phyloP scores from a whole-genome alignment of 2,888 invertebrate genomes.

The Aphrophora alni region DNA sequence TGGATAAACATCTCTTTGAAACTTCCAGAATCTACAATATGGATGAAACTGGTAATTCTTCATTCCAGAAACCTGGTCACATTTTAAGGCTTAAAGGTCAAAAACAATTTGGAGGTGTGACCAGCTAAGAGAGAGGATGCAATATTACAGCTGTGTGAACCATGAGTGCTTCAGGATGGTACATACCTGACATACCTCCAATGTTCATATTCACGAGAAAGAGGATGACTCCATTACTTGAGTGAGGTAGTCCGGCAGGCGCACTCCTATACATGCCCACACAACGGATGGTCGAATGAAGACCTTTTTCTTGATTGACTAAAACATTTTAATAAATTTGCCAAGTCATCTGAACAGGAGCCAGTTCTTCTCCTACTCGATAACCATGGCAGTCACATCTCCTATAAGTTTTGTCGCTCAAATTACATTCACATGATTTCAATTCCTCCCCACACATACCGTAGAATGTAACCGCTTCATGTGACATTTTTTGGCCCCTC shows the following conservation, averaged over 20 bases:
- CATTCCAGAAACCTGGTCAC: neutral
- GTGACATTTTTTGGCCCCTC: too few species aligned
- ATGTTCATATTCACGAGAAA: neutral
- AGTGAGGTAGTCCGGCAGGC: neutral
- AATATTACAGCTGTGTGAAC: neutral
- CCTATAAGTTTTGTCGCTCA: too few species aligned
- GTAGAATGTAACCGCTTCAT: too few species aligned
- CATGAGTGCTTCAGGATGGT: too few species aligned
- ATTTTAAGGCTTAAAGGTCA: neutral
- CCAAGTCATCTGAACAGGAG: neutral
- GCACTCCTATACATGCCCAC: neutral
- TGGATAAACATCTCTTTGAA: neutral
- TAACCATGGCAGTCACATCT: constrained; percentile 2
- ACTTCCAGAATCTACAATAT: neutral
- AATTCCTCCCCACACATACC: too few species aligned
- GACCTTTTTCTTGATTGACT: neutral
- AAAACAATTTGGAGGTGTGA: neutral
- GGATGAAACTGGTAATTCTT: neutral
- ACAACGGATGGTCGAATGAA: neutral
- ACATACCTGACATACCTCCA: neutral
- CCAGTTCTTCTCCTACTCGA: neutral
- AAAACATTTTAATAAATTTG: neutral
- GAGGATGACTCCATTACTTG: neutral
- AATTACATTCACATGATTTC: too few species aligned
- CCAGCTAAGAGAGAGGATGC: neutral